Conservation (phyloP, 2,113 vertebrate species). For the Pteronura brasiliensis region DNA sequence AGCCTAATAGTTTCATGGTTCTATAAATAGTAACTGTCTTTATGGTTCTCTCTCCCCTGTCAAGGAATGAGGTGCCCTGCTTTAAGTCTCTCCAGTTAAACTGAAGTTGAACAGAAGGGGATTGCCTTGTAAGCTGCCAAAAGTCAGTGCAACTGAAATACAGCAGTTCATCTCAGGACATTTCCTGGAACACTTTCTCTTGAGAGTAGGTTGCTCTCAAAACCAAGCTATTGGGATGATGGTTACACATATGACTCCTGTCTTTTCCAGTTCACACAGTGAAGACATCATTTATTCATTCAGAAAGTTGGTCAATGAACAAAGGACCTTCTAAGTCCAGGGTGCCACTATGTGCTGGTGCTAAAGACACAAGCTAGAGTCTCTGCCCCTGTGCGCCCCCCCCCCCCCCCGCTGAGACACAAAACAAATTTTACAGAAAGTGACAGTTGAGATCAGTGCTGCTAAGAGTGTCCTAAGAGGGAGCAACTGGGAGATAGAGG, state of each 20-base stretch:
- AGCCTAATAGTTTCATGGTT: background rate
- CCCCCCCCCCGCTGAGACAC: background rate
- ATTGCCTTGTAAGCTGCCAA: background rate
- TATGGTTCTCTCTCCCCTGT: background rate
- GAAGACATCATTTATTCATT: background rate
- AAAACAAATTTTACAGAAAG: background rate
- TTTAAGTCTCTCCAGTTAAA: background rate
- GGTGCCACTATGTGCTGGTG: background rate
- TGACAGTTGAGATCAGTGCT: background rate
- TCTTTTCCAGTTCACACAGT: background rate
- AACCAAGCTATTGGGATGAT: background rate
- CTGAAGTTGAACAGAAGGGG: background rate
- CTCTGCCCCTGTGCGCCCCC: background rate
- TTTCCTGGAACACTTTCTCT: background rate
- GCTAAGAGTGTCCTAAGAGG: background rate
- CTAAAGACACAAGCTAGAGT: background rate
- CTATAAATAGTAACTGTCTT: background rate
- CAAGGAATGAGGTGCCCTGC: background rate
- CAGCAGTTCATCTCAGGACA: background rate
- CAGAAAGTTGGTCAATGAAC: background rate
- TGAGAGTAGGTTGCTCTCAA: background rate
- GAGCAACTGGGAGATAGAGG: background rate
- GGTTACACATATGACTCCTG: background rate
- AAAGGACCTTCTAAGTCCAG: background rate
- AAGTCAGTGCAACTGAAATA: background rate